Percentiles rank a stretch among this genome's conserved stretches.
Conservation (phyloP, 2,113 vertebrate genomes). For the Girardinichthys multiradiatus region DNA sequence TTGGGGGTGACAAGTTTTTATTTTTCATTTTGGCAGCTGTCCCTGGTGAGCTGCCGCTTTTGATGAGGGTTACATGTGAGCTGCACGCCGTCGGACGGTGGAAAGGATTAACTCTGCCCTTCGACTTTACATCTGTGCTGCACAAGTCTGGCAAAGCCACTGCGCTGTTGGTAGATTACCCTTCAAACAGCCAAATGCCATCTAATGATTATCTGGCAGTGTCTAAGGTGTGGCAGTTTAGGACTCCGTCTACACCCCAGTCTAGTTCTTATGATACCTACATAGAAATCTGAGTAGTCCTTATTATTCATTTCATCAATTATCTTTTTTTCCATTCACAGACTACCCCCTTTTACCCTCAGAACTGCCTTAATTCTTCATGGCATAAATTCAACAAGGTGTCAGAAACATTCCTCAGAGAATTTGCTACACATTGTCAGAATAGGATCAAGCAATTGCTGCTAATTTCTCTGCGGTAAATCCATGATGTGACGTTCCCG, state of each 20-base stretch:
- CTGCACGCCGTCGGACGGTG: conserved; percentile 16
- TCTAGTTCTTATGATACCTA: neutral
- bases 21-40: conserved; percentile 47
- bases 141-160: conserved; percentile 48
- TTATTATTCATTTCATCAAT: neutral
- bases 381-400: neutral
- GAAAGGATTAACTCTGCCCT: conserved; percentile 66
- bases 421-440: neutral
- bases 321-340: neutral
- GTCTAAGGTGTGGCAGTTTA: conserved; percentile 27
- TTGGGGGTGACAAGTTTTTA: conserved; percentile 26
- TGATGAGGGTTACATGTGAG: conserved; percentile 60
- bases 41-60: conserved; percentile 23
- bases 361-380: neutral
- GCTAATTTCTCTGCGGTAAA: neutral
- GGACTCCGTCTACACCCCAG: conserved; percentile 8
- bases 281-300: neutral
- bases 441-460: too few species aligned
- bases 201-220: conserved; percentile 54
- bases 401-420: neutral
- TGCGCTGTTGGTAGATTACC: conserved; percentile 63
- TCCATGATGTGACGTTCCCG: neutral
- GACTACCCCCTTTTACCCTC: neutral
- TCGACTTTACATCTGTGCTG: conserved; percentile 63
- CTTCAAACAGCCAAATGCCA: conserved; percentile 52